These are phyloP conservation scores for Leistus spinibarbis DNA, from an alignment of 2,888 invertebrate species.

Conservation along the genomic window DNA sequence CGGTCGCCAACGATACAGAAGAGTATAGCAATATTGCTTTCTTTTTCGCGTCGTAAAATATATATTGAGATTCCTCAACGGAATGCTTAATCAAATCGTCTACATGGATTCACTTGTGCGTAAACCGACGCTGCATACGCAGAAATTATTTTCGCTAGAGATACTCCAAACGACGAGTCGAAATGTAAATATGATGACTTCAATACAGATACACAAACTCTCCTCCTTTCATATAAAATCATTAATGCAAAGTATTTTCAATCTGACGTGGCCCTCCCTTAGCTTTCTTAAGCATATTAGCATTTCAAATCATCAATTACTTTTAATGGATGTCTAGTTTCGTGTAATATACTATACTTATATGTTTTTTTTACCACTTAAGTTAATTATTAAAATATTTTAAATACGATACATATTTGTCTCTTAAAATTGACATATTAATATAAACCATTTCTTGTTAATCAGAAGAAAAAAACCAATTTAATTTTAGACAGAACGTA, in stretches of 20 bases:
- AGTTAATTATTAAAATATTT: too few relatives aligned
- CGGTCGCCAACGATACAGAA: neutral
- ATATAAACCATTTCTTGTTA: neutral
- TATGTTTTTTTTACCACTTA: too few relatives aligned
- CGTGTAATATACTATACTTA: too few relatives aligned
- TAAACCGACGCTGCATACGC: conserved; percentile 14
- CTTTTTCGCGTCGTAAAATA: neutral
- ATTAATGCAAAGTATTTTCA: too few relatives aligned
- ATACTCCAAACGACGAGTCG: conserved; percentile 1
- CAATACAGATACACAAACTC: conserved; percentile 16
- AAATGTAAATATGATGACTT: conserved; percentile 30
- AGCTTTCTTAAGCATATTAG: too few relatives aligned
- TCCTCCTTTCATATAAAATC: conserved; percentile 7
- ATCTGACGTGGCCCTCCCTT: too few relatives aligned
- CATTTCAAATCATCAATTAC: too few relatives aligned
- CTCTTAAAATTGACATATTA: neutral
- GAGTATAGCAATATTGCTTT: neutral
- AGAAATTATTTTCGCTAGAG: conserved; percentile 27
- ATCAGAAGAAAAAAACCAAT: neutral
- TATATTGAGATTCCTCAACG: neutral
- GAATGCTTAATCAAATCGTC: conserved; percentile 26
- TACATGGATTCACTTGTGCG: conserved; percentile 16
- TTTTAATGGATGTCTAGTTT: too few relatives aligned
- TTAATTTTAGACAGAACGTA: neutral
- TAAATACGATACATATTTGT: too few relatives aligned